Conservation (phyloP, 2,888 invertebrate species). For the Creontiades dilutus region DNA sequence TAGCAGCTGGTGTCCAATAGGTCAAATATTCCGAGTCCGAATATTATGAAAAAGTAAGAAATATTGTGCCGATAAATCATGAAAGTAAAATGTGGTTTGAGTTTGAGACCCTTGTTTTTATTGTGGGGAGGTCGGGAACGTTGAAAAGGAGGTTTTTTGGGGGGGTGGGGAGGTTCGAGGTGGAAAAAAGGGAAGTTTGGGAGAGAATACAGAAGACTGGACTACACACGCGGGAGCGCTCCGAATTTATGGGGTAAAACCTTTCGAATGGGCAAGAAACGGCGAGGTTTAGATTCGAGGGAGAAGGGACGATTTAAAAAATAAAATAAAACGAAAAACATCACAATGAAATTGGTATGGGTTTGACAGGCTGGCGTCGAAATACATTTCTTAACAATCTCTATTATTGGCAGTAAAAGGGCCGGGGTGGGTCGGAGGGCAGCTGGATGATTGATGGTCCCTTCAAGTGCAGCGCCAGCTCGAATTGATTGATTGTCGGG, state of each 20-base stretch:
- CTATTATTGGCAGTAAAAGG: conserved; percentile 5
- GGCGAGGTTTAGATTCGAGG: no score
- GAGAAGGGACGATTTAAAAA: background rate
- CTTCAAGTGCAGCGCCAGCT: conserved; percentile 48
- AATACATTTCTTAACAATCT: conserved; percentile 23
- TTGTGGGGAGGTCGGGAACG: background rate
- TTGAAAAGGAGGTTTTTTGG: background rate
- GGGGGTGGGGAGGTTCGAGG: background rate
- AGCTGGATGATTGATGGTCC: conserved; percentile 25
- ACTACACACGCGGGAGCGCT: background rate
- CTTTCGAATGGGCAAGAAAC: background rate
- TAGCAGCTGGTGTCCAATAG: no score
- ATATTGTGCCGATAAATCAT: background rate
- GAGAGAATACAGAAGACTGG: background rate
- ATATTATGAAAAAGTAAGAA: background rate
- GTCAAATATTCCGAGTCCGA: no score
- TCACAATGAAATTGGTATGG: background rate
- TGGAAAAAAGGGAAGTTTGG: background rate
- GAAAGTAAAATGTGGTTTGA: background rate
- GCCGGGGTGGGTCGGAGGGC: background rate
- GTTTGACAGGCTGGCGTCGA: conserved; percentile 11
- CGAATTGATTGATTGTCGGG: conserved; percentile 45
- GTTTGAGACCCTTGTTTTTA: background rate
- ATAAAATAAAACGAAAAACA: conserved; percentile 1
- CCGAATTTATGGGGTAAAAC: background rate